Conservation (phyloP, 2,888 invertebrate species). For the Bombyx huttoni region DNA sequence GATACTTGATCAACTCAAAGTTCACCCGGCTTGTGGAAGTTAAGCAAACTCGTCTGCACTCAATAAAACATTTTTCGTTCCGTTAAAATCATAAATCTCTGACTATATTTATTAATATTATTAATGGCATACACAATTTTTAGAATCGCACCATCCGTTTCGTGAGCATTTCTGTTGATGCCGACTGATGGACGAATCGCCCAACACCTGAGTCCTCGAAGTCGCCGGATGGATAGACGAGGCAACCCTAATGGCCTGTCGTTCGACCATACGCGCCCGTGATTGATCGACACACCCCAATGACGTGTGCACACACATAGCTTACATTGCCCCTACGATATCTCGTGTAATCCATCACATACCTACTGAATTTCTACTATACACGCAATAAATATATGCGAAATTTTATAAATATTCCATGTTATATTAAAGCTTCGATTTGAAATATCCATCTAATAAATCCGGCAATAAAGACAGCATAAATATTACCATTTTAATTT, state of each 20-base stretch:
- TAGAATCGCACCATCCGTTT: conserved; percentile 13
- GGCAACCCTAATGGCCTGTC: conserved; percentile 64
- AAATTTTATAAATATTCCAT: too few species aligned
- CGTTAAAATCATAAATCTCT: too few species aligned
- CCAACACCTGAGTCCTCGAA: conserved; percentile 44
- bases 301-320: conserved; percentile 52
- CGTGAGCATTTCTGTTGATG: conserved; percentile 5
- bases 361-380: conserved; percentile 20
- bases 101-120: too few species aligned
- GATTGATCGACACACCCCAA: conserved; percentile 62
- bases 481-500: too few species aligned
- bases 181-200: conserved; percentile 14
- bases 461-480: too few species aligned
- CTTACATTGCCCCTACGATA: conserved; percentile 43
- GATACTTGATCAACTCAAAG: too few species aligned
- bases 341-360: conserved; percentile 52
- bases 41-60: too few species aligned
- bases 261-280: conserved; percentile 54
- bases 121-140: conserved; percentile 3
- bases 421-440: too few species aligned
- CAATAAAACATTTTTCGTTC: too few species aligned
- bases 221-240: conserved; percentile 20
- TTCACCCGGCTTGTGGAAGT: too few species aligned
- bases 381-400: conserved; percentile 4
- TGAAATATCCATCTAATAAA: too few species aligned